These are phyloP conservation scores for Okapia johnstoni DNA, from an alignment of 2,113 vertebrate species.

Conservation along the genomic window DNA sequence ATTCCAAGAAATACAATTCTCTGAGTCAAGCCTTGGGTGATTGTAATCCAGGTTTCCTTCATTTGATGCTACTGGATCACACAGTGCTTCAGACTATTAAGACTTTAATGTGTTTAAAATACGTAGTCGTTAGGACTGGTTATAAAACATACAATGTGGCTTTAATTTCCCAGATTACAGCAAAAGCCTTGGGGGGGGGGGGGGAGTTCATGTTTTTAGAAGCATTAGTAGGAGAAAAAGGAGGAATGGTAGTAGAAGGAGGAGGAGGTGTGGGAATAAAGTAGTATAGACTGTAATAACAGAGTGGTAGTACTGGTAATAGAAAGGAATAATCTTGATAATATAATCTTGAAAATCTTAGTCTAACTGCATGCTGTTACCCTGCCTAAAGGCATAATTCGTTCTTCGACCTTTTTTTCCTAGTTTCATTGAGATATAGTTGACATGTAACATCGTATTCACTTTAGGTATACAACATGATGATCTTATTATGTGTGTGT, in stretches of 20 bases:
- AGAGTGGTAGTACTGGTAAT: background rate
- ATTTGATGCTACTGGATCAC: background rate
- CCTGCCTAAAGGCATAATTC: background rate
- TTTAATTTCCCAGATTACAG: background rate
- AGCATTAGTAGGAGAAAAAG: background rate
- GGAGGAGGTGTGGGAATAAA: background rate
- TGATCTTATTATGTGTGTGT: background rate
- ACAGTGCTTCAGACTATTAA: background rate
- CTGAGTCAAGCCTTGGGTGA: background rate
- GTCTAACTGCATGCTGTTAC: background rate
- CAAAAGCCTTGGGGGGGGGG: background rate
- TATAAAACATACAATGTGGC: background rate
- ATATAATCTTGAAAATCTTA: background rate
- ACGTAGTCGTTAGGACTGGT: background rate
- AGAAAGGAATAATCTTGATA: background rate
- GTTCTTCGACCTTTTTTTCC: background rate
- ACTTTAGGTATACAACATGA: background rate
- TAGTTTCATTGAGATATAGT: background rate
- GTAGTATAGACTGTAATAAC: background rate
- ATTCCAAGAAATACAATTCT: background rate
- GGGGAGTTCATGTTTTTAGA: background rate
- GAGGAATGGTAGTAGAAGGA: background rate
- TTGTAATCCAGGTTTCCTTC: background rate
- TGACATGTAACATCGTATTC: background rate
- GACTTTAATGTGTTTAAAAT: background rate